Base-by-base conservation (phyloP, 1,140 invertebrate genomes). In the Macrosteles quadrilineatus region DNA sequence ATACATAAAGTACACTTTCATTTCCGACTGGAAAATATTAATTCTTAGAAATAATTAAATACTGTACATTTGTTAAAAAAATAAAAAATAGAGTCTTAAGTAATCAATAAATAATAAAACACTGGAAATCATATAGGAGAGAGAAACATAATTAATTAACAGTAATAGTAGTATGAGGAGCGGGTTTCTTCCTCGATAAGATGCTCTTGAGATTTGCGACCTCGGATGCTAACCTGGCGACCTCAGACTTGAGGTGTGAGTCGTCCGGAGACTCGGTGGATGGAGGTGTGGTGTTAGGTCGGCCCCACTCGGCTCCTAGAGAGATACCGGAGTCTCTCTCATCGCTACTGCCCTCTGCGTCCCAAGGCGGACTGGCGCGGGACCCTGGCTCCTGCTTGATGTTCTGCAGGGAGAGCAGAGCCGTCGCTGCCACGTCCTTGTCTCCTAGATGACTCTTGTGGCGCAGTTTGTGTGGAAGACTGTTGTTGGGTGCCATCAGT, bases 361-460 rank as follows among this genome's bases (percentile, higher is more conserved):
- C 90, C 90, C 91, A 93, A 0, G 91, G 90, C 0, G 91, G 91
- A 21, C 90, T 91, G 2, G 87, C 88, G 47, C 91, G 81, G 1
- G 87, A 84, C 45, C 64, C 59, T 14, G 87, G 90, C 77, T 94
- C 92, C 76, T 93, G 91, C 76, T 91, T 93, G 78, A 91, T 94
- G 73, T 90, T 90, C 77, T 91, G 92, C 1, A 91, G 85, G 1
- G 91, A 89, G 0, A 93, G 82, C 2, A 92, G 83, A 0, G 91
- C 73, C 86, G 80, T 75, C 53, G 78, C 91, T 0, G 91, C 91
- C 0, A 91, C 90, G 76, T 94, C 93, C 75, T 94, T 93, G 78
- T 95, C 92, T 0, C 92, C 92, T 53, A 95, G 84, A 75, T 94
- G 90, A n/a, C 90, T 91, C 79, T 97, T 97, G 85, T 97, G 94